Percentiles rank a stretch among this genome's conserved stretches.
phyloP scores from a whole-genome alignment of 2,113 vertebrate species.

The Nerophis ophidion region DNA sequence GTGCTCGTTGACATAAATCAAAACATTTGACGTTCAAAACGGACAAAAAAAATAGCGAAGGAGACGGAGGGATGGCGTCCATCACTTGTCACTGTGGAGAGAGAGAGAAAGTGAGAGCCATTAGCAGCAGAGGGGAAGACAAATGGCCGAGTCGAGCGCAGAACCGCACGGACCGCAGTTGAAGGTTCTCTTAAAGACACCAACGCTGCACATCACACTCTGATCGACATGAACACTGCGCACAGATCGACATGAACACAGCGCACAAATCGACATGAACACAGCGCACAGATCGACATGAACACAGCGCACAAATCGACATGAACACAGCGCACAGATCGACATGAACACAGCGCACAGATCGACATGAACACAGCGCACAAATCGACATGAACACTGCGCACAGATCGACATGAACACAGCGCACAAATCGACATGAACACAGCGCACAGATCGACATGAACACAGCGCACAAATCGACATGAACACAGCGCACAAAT shows the following conservation, averaged over 20 bases:
- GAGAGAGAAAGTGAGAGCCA: slow-evolving; percentile 72
- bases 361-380: slow-evolving; percentile 83
- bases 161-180: background rate
- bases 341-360: slow-evolving; percentile 77
- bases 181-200: slow-evolving; percentile 8
- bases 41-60: no score
- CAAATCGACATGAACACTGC: slow-evolving; percentile 74
- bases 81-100: slow-evolving; percentile 73
- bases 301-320: slow-evolving; percentile 80
- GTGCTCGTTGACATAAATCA: slow-evolving; percentile 39
- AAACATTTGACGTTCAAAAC: no score
- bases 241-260: slow-evolving; percentile 70
- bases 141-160: slow-evolving; percentile 39
- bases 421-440: slow-evolving; percentile 74
- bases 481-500: slow-evolving; percentile 77
- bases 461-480: slow-evolving; percentile 76
- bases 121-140: slow-evolving; percentile 72
- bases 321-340: slow-evolving; percentile 78
- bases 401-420: slow-evolving; percentile 82
- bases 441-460: slow-evolving; percentile 80
- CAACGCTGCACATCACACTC: slow-evolving; percentile 52
- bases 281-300: slow-evolving; percentile 72
- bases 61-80: slow-evolving; percentile 67
- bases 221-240: slow-evolving; percentile 22
- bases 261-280: slow-evolving; percentile 81